Evolutionary conservation across 2,888 invertebrate species (phyloP), one percentile per base, ranked within the genome.

Genomic region (Andrena bucephala): DNA sequence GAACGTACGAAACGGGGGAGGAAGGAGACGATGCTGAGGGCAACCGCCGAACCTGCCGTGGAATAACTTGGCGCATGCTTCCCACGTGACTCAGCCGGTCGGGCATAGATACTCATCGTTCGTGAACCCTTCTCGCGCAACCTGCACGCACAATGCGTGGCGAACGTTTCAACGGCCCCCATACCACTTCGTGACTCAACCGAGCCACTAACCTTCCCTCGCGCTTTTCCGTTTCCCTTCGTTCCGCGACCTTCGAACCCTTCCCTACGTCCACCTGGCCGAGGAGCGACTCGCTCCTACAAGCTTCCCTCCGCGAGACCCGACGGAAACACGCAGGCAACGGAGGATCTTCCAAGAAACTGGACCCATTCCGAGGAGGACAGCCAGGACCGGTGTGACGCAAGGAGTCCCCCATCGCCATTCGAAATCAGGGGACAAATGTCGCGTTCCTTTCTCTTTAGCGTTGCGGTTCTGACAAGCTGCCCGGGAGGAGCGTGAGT

Each of bases 1-100:
- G 20, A 36, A 54, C 10, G 50, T 20, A 16, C 48, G 33, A 31
- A 59, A 59, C 36, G 29, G 27, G 48, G 52, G 36, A 67, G 70
- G 54, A 48, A 36, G 29, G 42, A 52, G 72, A 3, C 6, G 62
- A 42, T 48, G 60, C 67, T 50, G 52, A 83, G 68, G 83, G 71
- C 67, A 62, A 83, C 29, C 85, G 77, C 73, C 87, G 79, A 87
- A 87, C 86, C 85, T 84, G 85, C 70, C 78, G 80, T 72, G 80
- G 82, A 89, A 89, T 87, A 89, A 78, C 86, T 87, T 87, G 86
- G 84, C 85, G 90, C 90, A 89, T 89, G 88, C 91, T 92, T 91
- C 91, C 88, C 92, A 91, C 86, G 90, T 92, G 92, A 92, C 89
- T 92, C 92, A 92, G 86, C 83, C 77, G 75, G 36, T 72, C 77